Evolutionary conservation across 2,888 invertebrate genomes (phyloP).

Genomic region (Pegoplata infirma): DNA sequence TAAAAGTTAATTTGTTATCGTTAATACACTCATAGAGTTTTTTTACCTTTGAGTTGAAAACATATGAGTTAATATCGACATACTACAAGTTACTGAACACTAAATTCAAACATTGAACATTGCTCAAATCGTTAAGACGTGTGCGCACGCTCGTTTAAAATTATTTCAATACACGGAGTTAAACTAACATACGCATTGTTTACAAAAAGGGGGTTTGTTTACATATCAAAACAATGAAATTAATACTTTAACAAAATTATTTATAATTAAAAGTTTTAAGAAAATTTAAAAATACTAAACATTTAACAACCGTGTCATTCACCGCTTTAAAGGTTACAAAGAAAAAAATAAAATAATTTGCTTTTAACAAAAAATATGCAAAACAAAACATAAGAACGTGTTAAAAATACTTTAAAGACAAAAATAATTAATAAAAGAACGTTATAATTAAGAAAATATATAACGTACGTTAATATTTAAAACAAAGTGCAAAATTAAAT

Average conservation of each 20-base stretch:
- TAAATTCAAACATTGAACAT: too few species aligned
- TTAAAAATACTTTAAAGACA: slow-evolving; percentile 1
- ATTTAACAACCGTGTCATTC: slow-evolving; percentile 7
- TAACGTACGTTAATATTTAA: slow-evolving; percentile 2
- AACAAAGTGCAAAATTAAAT: slow-evolving; percentile 9
- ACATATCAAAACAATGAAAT: slow-evolving; percentile 10
- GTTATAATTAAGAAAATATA: background rate
- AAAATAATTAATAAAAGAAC: background rate
- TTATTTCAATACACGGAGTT: background rate
- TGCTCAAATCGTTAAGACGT: slow-evolving; percentile 39
- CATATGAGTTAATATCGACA: slow-evolving; percentile 38
- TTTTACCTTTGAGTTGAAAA: slow-evolving; percentile 34
- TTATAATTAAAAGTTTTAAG: slow-evolving; percentile 9
- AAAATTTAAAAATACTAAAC: background rate
- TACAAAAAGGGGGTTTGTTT: slow-evolving; percentile 10
- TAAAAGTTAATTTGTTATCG: slow-evolving; percentile 19
- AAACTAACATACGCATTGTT: background rate
- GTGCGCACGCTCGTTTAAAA: slow-evolving; percentile 53
- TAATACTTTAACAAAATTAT: background rate
- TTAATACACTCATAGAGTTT: background rate
- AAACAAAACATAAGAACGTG: slow-evolving; percentile 24
- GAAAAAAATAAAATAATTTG: background rate
- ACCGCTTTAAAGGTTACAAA: slow-evolving; percentile 24
- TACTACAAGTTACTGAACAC: slow-evolving; percentile 43
- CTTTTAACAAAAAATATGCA: background rate